These are phyloP conservation scores for Monoplex corrugatus DNA, from an alignment of 2,888 invertebrate genomes.

Conservation along the genomic window DNA sequence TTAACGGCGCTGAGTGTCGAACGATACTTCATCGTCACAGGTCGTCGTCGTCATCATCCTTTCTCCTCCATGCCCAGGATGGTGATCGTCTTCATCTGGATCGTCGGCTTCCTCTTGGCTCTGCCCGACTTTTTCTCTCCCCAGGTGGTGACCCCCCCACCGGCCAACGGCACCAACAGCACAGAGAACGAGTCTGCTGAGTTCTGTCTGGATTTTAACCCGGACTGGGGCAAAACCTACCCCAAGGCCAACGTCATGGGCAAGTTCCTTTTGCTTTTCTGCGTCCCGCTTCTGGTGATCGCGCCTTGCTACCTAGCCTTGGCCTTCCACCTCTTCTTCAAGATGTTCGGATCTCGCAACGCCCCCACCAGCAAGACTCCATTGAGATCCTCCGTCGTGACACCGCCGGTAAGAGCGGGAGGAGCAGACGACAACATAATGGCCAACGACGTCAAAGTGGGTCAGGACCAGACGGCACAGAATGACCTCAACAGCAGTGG, in stretches of 20 bases:
- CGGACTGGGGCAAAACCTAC: conserved; percentile 62
- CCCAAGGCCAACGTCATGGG: conserved; percentile 55
- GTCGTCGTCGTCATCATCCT: conserved; percentile 49
- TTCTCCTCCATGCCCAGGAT: conserved; percentile 43
- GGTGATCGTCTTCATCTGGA: conserved; percentile 60
- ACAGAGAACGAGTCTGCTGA: conserved; percentile 11
- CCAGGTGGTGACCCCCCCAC: not conserved
- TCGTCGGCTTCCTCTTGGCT: conserved; percentile 56
- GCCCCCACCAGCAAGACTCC: conserved; percentile 51
- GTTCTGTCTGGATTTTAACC: conserved; percentile 65
- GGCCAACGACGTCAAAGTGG: conserved; percentile 11
- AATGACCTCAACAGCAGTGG: conserved; percentile 36
- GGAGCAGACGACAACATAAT: not conserved
- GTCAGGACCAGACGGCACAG: conserved; percentile 5
- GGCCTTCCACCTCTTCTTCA: conserved; percentile 55
- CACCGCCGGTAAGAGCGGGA: not conserved
- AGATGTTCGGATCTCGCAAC: conserved; percentile 40
- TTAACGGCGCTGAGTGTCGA: conserved; percentile 63
- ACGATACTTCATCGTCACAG: conserved; percentile 58
- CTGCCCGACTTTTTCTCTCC: conserved; percentile 61
- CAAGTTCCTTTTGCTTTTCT: conserved; percentile 59
- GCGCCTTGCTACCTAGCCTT: conserved; percentile 56
- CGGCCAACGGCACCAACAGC: not conserved
- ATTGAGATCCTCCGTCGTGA: conserved; percentile 17
- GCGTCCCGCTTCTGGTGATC: conserved; percentile 60